These are phyloP conservation scores for Brachionichthys hirsutus DNA, from an alignment of 2,113 vertebrate species.

Conservation along the genomic window DNA sequence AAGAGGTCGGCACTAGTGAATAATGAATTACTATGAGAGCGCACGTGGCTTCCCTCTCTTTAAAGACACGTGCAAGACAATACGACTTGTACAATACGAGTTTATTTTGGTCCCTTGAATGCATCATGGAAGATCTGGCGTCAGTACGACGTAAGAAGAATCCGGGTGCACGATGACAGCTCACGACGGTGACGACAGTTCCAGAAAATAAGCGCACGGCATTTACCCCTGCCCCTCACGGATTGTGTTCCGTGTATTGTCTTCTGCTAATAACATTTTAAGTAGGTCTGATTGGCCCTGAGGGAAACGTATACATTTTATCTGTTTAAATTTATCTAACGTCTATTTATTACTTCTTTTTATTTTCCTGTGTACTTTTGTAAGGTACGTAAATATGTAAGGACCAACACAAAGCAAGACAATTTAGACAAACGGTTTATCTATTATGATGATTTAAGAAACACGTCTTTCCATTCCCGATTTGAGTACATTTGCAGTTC, in stretches of 20 bases:
- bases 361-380: too few species aligned
- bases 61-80: too few species aligned
- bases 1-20: too few species aligned
- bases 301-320: background rate
- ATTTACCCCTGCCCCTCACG: constrained; percentile 13
- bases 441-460: too few species aligned
- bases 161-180: constrained; percentile 60
- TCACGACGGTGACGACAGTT: constrained; percentile 69
- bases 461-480: too few species aligned
- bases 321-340: background rate
- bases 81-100: too few species aligned
- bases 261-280: constrained; percentile 3
- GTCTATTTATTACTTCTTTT: too few species aligned
- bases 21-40: background rate
- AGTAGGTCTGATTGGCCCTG: background rate
- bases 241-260: constrained; percentile 1
- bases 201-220: constrained; percentile 55
- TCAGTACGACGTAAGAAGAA: constrained; percentile 67
- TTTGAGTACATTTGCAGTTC: too few species aligned
- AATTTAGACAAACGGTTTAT: too few species aligned
- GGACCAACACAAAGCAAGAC: too few species aligned
- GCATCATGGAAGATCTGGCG: constrained; percentile 52
- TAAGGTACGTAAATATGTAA: too few species aligned
- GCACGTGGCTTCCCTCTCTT: too few species aligned
- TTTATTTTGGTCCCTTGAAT: constrained; percentile 10